These are phyloP conservation scores for Oryctes rhinoceros DNA, from an alignment of 1,140 invertebrate genomes.

Conservation along the genomic window DNA sequence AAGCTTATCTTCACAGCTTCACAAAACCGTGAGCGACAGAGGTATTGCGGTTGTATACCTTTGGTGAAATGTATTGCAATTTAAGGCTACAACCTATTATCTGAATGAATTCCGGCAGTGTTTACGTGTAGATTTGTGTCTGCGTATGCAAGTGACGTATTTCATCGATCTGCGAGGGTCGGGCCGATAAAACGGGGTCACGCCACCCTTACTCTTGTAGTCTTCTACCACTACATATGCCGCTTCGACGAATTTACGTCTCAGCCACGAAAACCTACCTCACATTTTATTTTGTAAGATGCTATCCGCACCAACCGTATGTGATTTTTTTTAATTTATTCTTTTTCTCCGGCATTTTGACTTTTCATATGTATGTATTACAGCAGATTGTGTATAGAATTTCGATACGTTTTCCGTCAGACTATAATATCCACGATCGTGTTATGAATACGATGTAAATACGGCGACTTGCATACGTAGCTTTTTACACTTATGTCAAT, in stretches of 20 bases:
- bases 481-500: neutral
- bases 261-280: constrained; percentile 15
- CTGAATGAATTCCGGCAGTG: constrained; percentile 19
- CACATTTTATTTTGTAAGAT: constrained; percentile 36
- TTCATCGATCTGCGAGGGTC: constrained; percentile 28
- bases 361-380: constrained; percentile 10
- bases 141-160: constrained; percentile 21
- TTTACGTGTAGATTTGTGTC: constrained; percentile 10
- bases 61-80: neutral
- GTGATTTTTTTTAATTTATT: neutral
- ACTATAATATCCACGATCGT: constrained; percentile 1
- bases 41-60: neutral
- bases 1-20: neutral
- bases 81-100: constrained; percentile 7
- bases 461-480: neutral
- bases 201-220: constrained; percentile 11
- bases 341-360: neutral
- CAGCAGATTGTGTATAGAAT: constrained; percentile 3
- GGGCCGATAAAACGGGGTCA: constrained; percentile 26
- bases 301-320: neutral
- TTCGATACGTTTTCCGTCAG: constrained; percentile 8
- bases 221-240: constrained; percentile 1
- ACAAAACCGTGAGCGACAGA: neutral
- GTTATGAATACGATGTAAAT: neutral
- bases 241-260: neutral